A percentile compares a stretch with the other conserved stretches of the same genome.
Conservation (phyloP, 1,140 invertebrate species). For the Eupeodes corollae region DNA sequence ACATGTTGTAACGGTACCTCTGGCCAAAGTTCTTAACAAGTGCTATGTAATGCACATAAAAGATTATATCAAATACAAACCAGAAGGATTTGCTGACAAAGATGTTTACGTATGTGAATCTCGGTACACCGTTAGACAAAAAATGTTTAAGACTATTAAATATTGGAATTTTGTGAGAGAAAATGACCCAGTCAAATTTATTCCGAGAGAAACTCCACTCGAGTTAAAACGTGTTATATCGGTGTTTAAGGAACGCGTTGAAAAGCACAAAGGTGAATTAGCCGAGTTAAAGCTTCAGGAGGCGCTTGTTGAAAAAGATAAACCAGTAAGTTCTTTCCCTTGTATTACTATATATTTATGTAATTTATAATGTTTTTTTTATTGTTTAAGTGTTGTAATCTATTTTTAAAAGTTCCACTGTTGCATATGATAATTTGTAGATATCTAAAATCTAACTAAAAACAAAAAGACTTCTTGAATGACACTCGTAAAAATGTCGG, state of each 20-base stretch:
- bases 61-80: constrained; percentile 85
- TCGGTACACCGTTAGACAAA: constrained; percentile 72
- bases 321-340: constrained; percentile 48
- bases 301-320: constrained; percentile 65
- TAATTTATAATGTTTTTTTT: background rate
- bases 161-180: constrained; percentile 55
- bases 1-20: constrained; percentile 60
- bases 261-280: constrained; percentile 83
- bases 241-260: constrained; percentile 81
- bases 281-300: constrained; percentile 73
- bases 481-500: no score
- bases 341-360: constrained; percentile 8
- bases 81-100: constrained; percentile 79
- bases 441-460: no score
- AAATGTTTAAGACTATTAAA: constrained; percentile 93
- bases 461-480: no score
- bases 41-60: constrained; percentile 92
- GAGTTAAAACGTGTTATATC: constrained; percentile 82
- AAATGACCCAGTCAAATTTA: constrained; percentile 51
- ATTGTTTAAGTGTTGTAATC: no score
- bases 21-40: constrained; percentile 80
- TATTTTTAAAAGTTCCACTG: no score
- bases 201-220: constrained; percentile 58
- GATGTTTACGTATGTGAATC: constrained; percentile 97
- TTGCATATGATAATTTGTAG: no score